Evolutionary conservation across 2,113 vertebrate species (phyloP), one percentile per base, ranked within the genome.

Genomic region (Leptobrachium leishanense): DNA sequence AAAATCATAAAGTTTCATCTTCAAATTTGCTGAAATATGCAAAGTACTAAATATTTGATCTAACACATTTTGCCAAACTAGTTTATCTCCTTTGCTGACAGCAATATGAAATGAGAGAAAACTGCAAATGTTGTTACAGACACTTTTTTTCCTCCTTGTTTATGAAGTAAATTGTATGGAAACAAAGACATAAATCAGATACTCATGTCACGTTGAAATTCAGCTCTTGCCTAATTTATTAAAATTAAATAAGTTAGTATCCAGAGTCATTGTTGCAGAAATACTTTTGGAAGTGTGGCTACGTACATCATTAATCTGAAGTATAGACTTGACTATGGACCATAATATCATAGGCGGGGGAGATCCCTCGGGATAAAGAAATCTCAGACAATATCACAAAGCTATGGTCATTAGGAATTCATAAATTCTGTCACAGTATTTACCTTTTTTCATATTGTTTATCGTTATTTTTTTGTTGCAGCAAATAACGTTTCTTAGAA

Each of bases 191-290:
- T 73, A 73, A 79, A 79, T 74, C 63, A 79, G 70, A 65, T 46
- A 20, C 76, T 31, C 42, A 65, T 46, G 2, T 74, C 72, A 80
- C 72, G 67, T 39, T 68, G 72, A 66, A 80, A 80, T 46, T 68
- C 42, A 55, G 44, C 13, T 71, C 59, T 64, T 41, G 53, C 15
- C 72, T 80, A 74, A 80, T 80, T 80, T 80, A 80, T 74, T 80
- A 74, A 68, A 80, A 74, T 80, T 68, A 80, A 79, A 79, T 79
- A 72, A 79, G 71, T 74, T 80, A 40, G 64, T 15, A 80, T 74
- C 63, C 43, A 80, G 78, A 68, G 53, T 39, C 64, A 44, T 80
- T 69, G 71, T 80, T 57, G 50, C 64, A 74, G 74, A 80, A 80
- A 80, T 80, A 68, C 42, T 62, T 68, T 43, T 74, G 20, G 54